phyloP scores from a whole-genome alignment of 2,797 vertebrate genomes.

The Eospalax fontanierii region DNA sequence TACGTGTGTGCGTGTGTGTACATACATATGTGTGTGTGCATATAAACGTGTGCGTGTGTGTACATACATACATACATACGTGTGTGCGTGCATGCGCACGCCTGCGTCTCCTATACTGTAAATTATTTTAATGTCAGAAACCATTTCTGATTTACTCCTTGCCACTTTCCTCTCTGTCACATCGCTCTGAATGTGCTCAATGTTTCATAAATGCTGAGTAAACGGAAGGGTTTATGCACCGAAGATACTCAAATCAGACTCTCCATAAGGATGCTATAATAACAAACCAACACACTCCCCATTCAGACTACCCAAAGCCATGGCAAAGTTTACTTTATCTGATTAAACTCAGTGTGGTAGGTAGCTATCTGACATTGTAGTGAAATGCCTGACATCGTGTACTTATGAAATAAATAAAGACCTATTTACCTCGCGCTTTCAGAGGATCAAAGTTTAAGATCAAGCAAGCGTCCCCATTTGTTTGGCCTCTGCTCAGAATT shows the following conservation, averaged over 20 bases:
- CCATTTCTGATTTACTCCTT: not conserved
- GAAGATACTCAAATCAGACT: not conserved
- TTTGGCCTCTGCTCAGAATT: not conserved
- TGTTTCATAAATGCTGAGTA: constrained; percentile 30
- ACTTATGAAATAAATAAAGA: not conserved
- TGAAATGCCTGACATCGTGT: not conserved
- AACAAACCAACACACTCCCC: not conserved
- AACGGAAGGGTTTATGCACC: not conserved
- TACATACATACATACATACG: not conserved
- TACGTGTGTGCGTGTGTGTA: not conserved
- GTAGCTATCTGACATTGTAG: not conserved
- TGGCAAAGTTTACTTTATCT: not conserved
- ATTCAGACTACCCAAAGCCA: not conserved
- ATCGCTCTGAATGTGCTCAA: not conserved
- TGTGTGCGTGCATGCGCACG: too few species aligned
- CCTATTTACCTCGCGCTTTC: not conserved
- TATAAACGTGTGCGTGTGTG: too few species aligned
- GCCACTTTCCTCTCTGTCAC: not conserved
- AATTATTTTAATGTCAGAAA: not conserved
- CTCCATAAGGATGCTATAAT: not conserved
- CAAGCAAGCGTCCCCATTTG: not conserved
- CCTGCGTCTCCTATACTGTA: not conserved
- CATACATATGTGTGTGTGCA: not conserved
- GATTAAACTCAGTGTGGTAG: not conserved
- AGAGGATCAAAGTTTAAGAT: not conserved